Percentiles rank a stretch among this genome's conserved stretches.
phyloP scores from a whole-genome alignment of 2,113 vertebrate genomes.

The Mesocricetus auratus region DNA sequence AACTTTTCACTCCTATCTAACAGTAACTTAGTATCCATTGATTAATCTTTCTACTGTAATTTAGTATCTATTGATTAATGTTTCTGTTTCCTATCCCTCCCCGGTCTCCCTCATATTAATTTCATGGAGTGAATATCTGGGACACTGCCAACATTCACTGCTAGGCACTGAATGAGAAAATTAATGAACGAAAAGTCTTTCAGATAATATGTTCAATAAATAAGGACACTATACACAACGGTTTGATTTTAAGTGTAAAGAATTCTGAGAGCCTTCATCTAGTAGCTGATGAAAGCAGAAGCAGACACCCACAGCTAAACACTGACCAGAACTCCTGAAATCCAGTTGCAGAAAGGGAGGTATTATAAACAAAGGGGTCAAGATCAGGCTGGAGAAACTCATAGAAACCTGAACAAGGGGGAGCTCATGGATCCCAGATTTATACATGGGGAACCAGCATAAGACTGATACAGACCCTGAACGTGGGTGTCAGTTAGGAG shows the following conservation, averaged over 20 bases:
- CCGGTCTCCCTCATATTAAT: background rate
- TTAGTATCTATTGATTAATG: background rate
- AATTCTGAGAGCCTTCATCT: too few relatives aligned
- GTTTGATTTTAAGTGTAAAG: background rate
- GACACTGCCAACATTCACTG: background rate
- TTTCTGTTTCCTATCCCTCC: background rate
- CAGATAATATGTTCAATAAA: background rate
- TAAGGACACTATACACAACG: background rate
- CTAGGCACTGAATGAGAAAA: background rate
- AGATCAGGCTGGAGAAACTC: too few relatives aligned
- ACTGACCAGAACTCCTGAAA: too few relatives aligned
- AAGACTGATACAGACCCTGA: too few relatives aligned
- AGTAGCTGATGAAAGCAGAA: too few relatives aligned
- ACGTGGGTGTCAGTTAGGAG: too few relatives aligned
- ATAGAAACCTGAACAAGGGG: too few relatives aligned
- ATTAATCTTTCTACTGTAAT: background rate
- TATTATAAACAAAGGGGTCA: too few relatives aligned
- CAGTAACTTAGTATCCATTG: background rate
- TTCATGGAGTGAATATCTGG: background rate
- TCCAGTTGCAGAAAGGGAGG: too few relatives aligned
- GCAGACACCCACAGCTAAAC: too few relatives aligned
- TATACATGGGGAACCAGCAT: too few relatives aligned
- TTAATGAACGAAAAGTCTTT: background rate
- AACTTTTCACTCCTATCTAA: background rate
- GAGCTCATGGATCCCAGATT: too few relatives aligned